A percentile compares a stretch with the other conserved stretches of the same genome.
Conservation (phyloP, 2,888 invertebrate species). For the Acanthosepion esculentum region DNA sequence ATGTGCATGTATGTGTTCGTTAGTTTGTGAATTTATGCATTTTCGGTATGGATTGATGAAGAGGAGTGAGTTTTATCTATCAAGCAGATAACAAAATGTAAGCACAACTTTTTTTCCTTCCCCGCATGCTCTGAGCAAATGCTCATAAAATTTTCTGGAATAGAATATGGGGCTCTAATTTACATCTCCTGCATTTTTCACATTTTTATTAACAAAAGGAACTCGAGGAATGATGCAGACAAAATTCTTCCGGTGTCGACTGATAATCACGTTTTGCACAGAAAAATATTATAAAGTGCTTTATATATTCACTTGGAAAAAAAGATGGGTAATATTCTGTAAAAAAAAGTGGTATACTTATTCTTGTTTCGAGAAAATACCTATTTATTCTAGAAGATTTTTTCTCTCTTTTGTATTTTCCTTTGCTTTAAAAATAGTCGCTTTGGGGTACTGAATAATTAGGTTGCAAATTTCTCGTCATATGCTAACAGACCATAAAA, state of each 20-base stretch:
- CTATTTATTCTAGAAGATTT: neutral
- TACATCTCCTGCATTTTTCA: too few relatives aligned
- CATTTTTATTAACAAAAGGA: neutral
- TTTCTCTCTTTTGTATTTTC: too few relatives aligned
- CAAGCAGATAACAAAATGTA: too few relatives aligned
- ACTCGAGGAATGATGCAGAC: neutral
- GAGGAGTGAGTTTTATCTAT: too few relatives aligned
- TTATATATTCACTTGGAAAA: neutral
- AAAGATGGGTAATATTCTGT: neutral
- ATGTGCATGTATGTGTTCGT: too few relatives aligned
- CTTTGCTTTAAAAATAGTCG: neutral
- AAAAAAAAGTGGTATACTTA: neutral
- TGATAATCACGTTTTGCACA: neutral
- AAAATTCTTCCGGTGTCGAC: neutral
- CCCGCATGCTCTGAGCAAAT: too few relatives aligned
- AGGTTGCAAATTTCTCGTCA: neutral
- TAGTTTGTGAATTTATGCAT: too few relatives aligned
- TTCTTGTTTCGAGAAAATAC: neutral
- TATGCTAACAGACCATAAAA: too few relatives aligned
- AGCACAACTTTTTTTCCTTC: too few relatives aligned
- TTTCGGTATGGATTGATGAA: too few relatives aligned
- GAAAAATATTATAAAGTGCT: neutral
- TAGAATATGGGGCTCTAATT: too few relatives aligned
- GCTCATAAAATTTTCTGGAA: too few relatives aligned
- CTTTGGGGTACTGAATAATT: neutral